phyloP scores from a whole-genome alignment of 2,797 vertebrate species.

The Lithobates sylvaticus region DNA sequence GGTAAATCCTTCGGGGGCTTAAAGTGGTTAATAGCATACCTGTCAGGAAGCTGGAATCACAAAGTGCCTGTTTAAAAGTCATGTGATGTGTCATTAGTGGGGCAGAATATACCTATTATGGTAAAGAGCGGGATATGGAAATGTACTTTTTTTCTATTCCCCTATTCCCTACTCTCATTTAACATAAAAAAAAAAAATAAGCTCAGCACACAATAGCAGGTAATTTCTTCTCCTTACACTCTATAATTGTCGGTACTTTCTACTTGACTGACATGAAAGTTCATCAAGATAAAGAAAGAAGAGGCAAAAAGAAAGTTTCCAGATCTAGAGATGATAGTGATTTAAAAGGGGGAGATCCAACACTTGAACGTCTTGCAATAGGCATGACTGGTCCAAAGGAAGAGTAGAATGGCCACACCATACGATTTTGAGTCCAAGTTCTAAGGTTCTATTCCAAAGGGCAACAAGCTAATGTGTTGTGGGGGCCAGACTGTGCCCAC shows the following conservation, averaged over 20 bases:
- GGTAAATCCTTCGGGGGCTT: too few relatives aligned
- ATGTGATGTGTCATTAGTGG: background rate
- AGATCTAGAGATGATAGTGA: background rate
- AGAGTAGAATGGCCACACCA: too few relatives aligned
- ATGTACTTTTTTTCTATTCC: conserved; percentile 16
- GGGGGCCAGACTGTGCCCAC: too few relatives aligned
- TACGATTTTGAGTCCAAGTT: too few relatives aligned
- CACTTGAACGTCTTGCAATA: too few relatives aligned
- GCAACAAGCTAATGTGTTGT: too few relatives aligned
- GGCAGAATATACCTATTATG: background rate
- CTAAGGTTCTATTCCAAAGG: too few relatives aligned
- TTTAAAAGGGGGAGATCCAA: too few relatives aligned
- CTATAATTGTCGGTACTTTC: conserved; percentile 30
- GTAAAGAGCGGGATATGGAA: background rate
- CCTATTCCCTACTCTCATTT: conserved; percentile 15
- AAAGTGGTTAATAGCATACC: too few relatives aligned
- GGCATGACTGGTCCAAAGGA: too few relatives aligned
- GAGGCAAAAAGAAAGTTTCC: background rate
- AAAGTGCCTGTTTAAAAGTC: too few relatives aligned
- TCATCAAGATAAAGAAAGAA: conserved; percentile 1
- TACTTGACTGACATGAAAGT: conserved; percentile 19
- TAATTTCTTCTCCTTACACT: conserved; percentile 16
- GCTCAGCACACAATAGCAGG: conserved; percentile 28
- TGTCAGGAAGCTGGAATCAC: too few relatives aligned
- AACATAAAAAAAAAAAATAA: conserved; percentile 4